A percentile compares a stretch with the other conserved stretches of the same genome.
These are phyloP conservation scores for Holacanthella duospinosa DNA, from an alignment of 2,888 invertebrate genomes.

Conservation along the genomic window DNA sequence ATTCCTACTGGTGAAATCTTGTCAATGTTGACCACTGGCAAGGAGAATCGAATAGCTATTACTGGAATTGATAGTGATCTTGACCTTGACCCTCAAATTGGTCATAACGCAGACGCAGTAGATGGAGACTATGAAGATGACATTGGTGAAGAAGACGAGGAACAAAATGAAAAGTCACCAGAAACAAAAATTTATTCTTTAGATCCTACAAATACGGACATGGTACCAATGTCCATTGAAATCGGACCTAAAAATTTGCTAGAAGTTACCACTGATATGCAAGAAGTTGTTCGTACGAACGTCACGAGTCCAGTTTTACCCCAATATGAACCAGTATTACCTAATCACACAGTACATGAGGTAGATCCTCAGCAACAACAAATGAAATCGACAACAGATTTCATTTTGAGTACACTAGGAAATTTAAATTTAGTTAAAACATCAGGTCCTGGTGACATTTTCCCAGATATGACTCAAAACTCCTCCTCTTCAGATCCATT, in stretches of 20 bases:
- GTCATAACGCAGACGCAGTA: constrained; percentile 2
- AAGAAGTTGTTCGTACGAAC: no score
- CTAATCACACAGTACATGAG: not conserved
- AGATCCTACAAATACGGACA: constrained; percentile 28
- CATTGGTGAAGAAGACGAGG: constrained; percentile 21
- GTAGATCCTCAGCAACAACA: not conserved
- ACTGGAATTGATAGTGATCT: not conserved
- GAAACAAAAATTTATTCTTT: constrained; percentile 29
- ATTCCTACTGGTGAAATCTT: not conserved
- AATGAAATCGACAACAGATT: constrained; percentile 28
- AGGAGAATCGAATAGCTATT: not conserved
- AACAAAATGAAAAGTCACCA: constrained; percentile 12
- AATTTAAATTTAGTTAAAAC: constrained; percentile 33
- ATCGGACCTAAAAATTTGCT: not conserved
- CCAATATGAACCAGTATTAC: not conserved
- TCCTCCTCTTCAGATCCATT: constrained; percentile 17
- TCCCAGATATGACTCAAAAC: not conserved
- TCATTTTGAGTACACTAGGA: constrained; percentile 32
- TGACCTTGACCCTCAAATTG: no score
- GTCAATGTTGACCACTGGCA: not conserved
- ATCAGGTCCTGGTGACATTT: constrained; percentile 12
- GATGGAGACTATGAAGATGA: constrained; percentile 20
- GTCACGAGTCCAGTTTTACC: not conserved
- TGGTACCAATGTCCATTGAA: constrained; percentile 15
- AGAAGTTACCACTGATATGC: not conserved